Evolutionary conservation across 2,113 vertebrate genomes (phyloP), one percentile per base, ranked within the genome.

Genomic region (Dunckerocampus dactyliophorus): DNA sequence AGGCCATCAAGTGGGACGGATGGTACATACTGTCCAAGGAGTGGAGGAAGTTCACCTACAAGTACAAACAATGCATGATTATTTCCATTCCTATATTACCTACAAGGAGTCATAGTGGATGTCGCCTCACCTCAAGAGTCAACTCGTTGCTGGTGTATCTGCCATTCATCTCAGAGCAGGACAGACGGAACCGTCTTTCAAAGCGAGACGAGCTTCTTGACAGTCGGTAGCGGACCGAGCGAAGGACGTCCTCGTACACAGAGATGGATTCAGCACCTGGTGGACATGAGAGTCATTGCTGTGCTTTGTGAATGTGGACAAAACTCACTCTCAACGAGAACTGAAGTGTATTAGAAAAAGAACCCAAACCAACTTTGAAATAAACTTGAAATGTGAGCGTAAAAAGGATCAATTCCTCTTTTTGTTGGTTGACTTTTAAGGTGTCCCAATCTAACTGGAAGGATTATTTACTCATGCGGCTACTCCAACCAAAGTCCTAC

Each of bases 81-180:
- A 16, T 11, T 49, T 49, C 17, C 16, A 12, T 20, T n/a, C 47
- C n/a, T 3, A 20, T 9, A 49, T 49, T 6, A 8, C 19, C 47
- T 20, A 55, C 6, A 37, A 22, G n/a, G 56, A 61, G 28, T 28
- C 45, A 67, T 60, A 31, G 12, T 14, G 12, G 2, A 14, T 20
- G 31, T 59, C 47, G 37, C 57, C 34, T 72, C 89, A 98, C 97
- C 94, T 99, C 96, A 43, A 98, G 91, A 9, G 93, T 92, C 69
- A 99, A 90, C 72, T 97, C 95, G 0, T 99, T 99, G 90, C 96
- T 99, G 67, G 95, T 95, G 84, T 99, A 99, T 59, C 95, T 93
- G 34, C 96, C 96, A 0, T 98, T 99, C 96, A 99, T 98, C 87
- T 99, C 97, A 0, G 94, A 96, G 90, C 97, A 99, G 74, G 94